Conservation (phyloP, 2,113 vertebrate species). For the Brachypodius melanocephalos region DNA sequence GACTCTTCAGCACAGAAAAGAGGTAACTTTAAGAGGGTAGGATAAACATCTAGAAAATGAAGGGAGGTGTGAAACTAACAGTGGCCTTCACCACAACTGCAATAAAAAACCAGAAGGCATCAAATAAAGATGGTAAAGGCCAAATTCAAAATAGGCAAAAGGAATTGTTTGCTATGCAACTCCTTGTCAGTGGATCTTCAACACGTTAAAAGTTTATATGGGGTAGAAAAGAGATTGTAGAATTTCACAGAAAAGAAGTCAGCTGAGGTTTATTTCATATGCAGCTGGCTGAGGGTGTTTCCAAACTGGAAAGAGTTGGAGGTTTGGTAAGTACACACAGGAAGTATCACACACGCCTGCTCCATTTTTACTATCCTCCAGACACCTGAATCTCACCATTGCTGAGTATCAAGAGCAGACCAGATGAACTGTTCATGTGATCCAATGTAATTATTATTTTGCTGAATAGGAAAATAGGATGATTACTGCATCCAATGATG, state of each 20-base stretch:
- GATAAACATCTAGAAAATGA: not conserved
- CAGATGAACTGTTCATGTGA: not conserved
- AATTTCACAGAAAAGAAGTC: not conserved
- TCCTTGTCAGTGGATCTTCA: not conserved
- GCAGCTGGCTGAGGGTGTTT: not conserved
- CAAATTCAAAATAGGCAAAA: not conserved
- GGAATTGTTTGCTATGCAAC: not conserved
- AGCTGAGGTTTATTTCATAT: not conserved
- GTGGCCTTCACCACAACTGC: not conserved
- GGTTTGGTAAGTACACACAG: not conserved
- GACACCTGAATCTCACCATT: not conserved
- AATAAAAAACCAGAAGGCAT: not conserved
- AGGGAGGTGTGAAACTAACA: not conserved
- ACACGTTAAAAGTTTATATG: not conserved
- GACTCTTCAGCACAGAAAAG: not conserved
- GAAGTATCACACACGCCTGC: not conserved
- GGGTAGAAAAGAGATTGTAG: not conserved
- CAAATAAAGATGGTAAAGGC: not conserved
- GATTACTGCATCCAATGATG: not conserved
- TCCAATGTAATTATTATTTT: not conserved
- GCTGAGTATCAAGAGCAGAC: rapidly evolving
- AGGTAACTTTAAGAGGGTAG: not conserved
- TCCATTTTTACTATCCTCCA: not conserved
- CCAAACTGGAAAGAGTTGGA: not conserved
- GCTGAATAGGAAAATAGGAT: not conserved